phyloP scores from a whole-genome alignment of 2,113 vertebrate genomes.

The Otolemur garnettii region DNA sequence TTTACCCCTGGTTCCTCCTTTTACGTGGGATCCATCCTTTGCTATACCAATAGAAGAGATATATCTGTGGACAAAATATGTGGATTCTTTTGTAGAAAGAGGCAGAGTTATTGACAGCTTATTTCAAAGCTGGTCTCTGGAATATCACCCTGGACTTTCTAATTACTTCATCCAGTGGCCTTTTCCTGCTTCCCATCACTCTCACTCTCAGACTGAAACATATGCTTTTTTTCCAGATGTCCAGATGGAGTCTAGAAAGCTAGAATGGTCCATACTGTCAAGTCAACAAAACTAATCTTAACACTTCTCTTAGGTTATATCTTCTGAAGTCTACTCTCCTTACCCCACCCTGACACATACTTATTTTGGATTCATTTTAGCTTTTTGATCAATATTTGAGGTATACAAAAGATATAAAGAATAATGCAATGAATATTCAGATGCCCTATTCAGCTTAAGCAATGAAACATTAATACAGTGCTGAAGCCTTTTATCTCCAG shows the following conservation, averaged over 20 bases:
- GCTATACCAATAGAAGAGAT: neutral
- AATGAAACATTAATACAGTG: constrained; percentile 26
- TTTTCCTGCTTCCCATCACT: neutral
- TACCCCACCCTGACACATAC: neutral
- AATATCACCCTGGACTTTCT: neutral
- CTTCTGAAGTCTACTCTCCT: neutral
- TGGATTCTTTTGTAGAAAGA: neutral
- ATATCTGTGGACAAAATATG: neutral
- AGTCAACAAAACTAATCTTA: neutral
- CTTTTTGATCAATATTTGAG: constrained; percentile 13
- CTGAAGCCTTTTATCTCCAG: constrained; percentile 29
- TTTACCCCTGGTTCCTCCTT: neutral
- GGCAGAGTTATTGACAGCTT: neutral
- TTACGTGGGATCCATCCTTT: neutral
- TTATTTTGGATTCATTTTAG: constrained; percentile 8
- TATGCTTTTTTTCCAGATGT: neutral
- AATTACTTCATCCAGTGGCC: neutral
- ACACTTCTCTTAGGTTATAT: neutral
- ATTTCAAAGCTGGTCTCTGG: neutral
- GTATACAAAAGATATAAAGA: neutral
- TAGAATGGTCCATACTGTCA: neutral
- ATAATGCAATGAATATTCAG: neutral
- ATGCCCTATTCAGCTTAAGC: neutral
- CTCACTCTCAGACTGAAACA: neutral
- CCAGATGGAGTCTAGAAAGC: neutral